Evolutionary conservation across 2,797 vertebrate genomes (phyloP), one percentile per base, ranked within the genome.

Genomic region (Chiroxiphia lanceolata): DNA sequence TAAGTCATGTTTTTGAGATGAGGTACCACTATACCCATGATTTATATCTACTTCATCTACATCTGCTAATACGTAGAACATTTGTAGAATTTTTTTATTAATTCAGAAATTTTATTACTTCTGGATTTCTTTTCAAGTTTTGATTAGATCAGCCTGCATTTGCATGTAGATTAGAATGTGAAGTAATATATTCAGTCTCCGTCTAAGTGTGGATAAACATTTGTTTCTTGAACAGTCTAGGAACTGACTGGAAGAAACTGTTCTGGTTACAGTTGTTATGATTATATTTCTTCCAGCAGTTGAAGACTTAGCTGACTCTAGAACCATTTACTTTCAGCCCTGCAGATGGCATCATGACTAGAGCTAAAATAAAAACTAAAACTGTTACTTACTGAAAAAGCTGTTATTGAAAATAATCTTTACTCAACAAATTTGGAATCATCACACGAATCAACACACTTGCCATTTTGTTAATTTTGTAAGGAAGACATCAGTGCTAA

Each of bases 51-150:
- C 6, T 56, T 74, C 34, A 33, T 40, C 71, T 74, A 15, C 11
- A 29, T 31, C n/a, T 51, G 3, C 21, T 42, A 48, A 36, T 20
- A 68, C 0, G 1, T 27, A 54, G 8, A 50, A 21, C 1, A 12
- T 75, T 82, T 74, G 12, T 27, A 60, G 8, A 54, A 33, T 1
- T 9, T 61, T 85, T 78, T 9, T 53, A 65, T 34, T 4, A 60
- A 75, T 18, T 8, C n/a, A 64, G 8, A 54, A 23, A 54, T 45
- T 12, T 64, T 69, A n/a, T 59, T 48, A 13, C 3, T 78, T 88
- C 6, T 23, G 18, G 17, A 48, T 70, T 89, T 89, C 4, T 75
- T 51, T 75, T 53, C 20, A 11, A 4, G 0, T 4, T 79, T 71
- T 36, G 6, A 65, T 72, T 51, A 45, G 5, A 42, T 57, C 61